phyloP scores from a whole-genome alignment of 2,113 vertebrate species.

The Callospermophilus lateralis region DNA sequence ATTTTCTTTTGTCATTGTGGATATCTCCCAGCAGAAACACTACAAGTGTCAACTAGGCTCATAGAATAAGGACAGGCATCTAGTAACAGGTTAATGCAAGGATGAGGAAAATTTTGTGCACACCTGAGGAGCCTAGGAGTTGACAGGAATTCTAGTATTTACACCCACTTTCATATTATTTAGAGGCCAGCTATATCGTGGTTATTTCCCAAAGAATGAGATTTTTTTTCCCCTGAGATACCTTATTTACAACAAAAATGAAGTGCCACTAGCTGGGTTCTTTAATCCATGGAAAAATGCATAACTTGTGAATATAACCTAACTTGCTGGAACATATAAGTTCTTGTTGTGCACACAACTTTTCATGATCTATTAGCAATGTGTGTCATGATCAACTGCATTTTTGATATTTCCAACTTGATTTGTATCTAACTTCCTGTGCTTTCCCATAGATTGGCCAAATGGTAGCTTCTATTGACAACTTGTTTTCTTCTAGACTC shows the following conservation, averaged over 20 bases:
- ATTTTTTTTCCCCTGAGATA: neutral
- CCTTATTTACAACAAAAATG: neutral
- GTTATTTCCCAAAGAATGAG: neutral
- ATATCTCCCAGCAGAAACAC: neutral
- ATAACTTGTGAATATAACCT: neutral
- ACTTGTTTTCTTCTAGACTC: neutral
- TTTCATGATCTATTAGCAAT: neutral
- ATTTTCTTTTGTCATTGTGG: neutral
- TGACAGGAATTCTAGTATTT: neutral
- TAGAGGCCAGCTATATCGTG: neutral
- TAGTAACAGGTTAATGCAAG: neutral
- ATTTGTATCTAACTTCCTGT: neutral
- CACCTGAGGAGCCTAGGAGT: neutral
- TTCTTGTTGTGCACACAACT: neutral
- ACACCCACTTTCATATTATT: neutral
- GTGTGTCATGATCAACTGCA: neutral
- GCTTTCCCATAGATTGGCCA: neutral
- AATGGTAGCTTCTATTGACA: neutral
- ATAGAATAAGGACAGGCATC: neutral
- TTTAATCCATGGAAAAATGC: neutral
- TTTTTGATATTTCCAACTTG: neutral
- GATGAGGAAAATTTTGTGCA: neutral
- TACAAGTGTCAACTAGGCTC: neutral
- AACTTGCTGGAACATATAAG: neutral
- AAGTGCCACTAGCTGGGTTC: neutral